phyloP scores from a whole-genome alignment of 1,140 invertebrate species.

The Triops cancriformis region DNA sequence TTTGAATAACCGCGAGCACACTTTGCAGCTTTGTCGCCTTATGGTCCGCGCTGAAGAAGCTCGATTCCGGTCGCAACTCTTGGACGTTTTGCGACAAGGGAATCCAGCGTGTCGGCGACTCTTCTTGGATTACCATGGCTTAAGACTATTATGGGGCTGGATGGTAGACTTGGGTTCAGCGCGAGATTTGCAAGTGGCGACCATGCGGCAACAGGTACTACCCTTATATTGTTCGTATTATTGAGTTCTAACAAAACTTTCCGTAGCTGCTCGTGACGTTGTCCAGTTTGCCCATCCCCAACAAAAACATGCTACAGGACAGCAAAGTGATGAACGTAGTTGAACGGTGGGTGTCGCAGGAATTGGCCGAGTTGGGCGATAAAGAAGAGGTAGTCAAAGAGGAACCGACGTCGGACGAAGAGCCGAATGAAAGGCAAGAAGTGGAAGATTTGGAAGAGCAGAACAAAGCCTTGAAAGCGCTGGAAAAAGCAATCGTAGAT shows the following conservation, averaged over 20 bases:
- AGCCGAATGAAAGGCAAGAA: slow-evolving; percentile 34
- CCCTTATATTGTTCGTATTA: slow-evolving; percentile 27
- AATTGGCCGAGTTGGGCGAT: slow-evolving; percentile 10
- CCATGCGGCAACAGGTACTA: slow-evolving; percentile 41
- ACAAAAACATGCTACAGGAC: slow-evolving; percentile 85
- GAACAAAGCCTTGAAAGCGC: background rate
- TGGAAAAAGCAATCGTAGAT: slow-evolving; percentile 7
- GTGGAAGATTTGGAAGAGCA: slow-evolving; percentile 24
- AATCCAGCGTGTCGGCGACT: slow-evolving; percentile 72
- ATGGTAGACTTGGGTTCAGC: slow-evolving; percentile 57
- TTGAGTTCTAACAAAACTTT: slow-evolving; percentile 25
- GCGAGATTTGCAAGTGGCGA: slow-evolving; percentile 29
- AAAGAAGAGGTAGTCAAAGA: slow-evolving; percentile 21
- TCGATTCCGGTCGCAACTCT: slow-evolving; percentile 55
- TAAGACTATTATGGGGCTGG: slow-evolving; percentile 82
- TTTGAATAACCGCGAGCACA: slow-evolving; percentile 78
- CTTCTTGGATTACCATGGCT: slow-evolving; percentile 90
- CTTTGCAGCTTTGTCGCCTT: slow-evolving; percentile 72
- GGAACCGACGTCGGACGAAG: slow-evolving; percentile 28
- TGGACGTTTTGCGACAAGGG: slow-evolving; percentile 54
- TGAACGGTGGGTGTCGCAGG: slow-evolving; percentile 58
- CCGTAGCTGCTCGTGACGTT: slow-evolving; percentile 71
- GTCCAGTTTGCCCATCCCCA: slow-evolving; percentile 75
- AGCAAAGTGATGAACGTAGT: slow-evolving; percentile 71
- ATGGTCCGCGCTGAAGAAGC: slow-evolving; percentile 83